phyloP scores from a whole-genome alignment of 2,113 vertebrate species.

The Nesogale talazaci region DNA sequence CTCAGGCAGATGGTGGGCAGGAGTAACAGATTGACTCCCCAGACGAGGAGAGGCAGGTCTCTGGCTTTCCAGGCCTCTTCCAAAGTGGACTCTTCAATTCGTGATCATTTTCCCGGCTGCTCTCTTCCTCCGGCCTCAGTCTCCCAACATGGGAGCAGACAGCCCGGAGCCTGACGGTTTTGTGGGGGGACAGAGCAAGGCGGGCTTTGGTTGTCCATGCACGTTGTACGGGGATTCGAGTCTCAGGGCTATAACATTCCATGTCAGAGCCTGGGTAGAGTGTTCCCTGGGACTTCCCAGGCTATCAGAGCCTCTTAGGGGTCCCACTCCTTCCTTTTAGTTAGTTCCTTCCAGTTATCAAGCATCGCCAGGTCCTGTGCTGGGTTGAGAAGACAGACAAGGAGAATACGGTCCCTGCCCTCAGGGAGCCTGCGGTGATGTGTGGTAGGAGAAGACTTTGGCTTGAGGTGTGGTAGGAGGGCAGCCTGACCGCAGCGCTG shows the following conservation, averaged over 20 bases:
- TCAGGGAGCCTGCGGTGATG: neutral
- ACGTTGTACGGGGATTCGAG: constrained; percentile 9
- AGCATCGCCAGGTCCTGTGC: neutral
- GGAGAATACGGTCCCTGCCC: neutral
- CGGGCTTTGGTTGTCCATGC: neutral
- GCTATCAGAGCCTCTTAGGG: neutral
- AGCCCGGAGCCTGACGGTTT: neutral
- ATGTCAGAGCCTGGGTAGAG: neutral
- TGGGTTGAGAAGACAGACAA: neutral
- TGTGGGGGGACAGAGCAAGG: neutral
- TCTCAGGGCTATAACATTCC: neutral
- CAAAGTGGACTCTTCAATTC: neutral
- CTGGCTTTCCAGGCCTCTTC: neutral
- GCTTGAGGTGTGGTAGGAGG: neutral
- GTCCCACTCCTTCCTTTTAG: neutral
- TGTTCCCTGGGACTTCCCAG: neutral
- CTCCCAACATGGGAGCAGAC: neutral
- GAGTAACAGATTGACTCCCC: neutral
- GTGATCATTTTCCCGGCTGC: neutral
- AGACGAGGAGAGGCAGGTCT: neutral
- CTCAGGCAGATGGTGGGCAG: neutral
- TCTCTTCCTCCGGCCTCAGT: neutral
- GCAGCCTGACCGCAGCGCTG: neutral
- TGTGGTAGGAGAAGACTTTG: neutral
- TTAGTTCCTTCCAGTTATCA: neutral